Conservation (phyloP, 2,888 invertebrate species). For the Callinectes sapidus region DNA sequence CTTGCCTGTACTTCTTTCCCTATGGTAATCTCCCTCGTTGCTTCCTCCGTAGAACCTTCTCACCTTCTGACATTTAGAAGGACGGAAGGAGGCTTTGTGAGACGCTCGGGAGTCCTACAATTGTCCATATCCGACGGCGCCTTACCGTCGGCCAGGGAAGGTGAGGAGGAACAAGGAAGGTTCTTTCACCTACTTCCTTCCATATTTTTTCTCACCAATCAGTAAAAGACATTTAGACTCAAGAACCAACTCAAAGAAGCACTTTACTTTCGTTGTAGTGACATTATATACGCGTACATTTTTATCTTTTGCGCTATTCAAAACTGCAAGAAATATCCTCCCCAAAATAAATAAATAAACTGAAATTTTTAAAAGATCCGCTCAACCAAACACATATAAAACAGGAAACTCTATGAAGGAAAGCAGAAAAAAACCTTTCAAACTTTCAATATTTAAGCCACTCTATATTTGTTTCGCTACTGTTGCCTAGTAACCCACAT, state of each 20-base stretch:
- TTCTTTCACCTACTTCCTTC: neutral
- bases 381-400: neutral
- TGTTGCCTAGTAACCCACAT: neutral
- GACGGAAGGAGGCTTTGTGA: conserved; percentile 41
- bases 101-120: conserved; percentile 23
- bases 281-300: neutral
- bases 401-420: neutral
- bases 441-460: too few relatives aligned
- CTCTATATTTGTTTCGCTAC: too few relatives aligned
- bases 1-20: conserved; percentile 29
- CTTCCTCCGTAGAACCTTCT: conserved; percentile 21
- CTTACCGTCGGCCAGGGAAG: neutral
- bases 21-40: conserved; percentile 19
- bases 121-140: conserved; percentile 43
- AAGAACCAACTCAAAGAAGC: neutral
- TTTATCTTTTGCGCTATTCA: neutral
- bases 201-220: neutral
- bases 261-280: neutral
- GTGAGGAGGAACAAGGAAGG: neutral
- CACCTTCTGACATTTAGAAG: conserved; percentile 38
- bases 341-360: neutral
- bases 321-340: neutral
- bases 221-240: neutral
- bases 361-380: neutral
- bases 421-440: neutral